Percentiles rank a stretch among this genome's conserved stretches.
Conservation (phyloP, 2,888 invertebrate genomes). For the Poecilus cupreus region DNA sequence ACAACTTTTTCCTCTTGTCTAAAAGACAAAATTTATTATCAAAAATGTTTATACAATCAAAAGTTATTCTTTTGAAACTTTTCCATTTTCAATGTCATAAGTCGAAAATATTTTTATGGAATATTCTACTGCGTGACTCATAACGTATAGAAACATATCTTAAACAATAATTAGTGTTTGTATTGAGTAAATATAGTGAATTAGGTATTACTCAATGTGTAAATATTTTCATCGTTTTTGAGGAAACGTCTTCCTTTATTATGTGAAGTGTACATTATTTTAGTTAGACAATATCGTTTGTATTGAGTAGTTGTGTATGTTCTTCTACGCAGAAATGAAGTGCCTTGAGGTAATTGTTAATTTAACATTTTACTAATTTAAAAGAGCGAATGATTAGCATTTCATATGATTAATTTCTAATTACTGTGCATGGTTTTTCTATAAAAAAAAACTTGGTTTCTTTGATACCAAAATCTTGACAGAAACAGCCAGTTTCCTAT, state of each 20-base stretch:
- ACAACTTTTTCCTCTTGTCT: neutral
- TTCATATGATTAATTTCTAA: too few relatives aligned
- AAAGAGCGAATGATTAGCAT: too few relatives aligned
- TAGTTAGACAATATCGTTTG: neutral
- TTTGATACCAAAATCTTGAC: too few relatives aligned
- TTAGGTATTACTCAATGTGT: neutral
- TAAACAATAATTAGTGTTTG: neutral
- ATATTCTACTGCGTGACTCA: conserved; percentile 12
- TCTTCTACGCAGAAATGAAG: neutral
- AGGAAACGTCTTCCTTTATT: neutral
- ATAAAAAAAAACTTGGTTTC: too few relatives aligned
- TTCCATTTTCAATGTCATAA: neutral
- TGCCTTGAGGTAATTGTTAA: neutral
- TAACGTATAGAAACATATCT: neutral
- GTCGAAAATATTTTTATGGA: neutral
- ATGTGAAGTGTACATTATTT: neutral
- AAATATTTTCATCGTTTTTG: conserved; percentile 2
- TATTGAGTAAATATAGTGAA: neutral
- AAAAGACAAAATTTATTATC: neutral
- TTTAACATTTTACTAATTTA: too few relatives aligned
- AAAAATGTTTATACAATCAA: neutral
- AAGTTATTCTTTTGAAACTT: neutral
- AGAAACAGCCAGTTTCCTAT: too few relatives aligned
- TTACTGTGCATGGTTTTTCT: too few relatives aligned
- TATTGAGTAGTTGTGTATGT: neutral